Conservation (phyloP, 2,888 invertebrate species). For the Calameuta idolon region DNA sequence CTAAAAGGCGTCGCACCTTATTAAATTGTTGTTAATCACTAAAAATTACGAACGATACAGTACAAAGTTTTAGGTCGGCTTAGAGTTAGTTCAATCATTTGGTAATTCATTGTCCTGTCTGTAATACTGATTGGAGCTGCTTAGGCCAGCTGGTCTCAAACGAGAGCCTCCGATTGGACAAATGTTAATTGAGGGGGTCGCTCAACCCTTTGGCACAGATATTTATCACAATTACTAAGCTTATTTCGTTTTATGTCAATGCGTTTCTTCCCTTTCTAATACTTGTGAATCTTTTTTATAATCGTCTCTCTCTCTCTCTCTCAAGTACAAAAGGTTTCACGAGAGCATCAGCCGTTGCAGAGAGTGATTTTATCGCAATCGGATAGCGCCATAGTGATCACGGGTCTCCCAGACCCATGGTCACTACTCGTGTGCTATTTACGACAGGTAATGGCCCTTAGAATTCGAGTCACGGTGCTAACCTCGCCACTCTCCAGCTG, state of each 20-base stretch:
- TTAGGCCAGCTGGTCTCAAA: neutral
- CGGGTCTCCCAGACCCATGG: constrained; percentile 51
- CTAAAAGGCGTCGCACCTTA: neutral
- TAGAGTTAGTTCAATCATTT: neutral
- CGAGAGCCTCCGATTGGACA: neutral
- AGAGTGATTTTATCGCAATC: constrained; percentile 47
- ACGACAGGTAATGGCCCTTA: constrained; percentile 58
- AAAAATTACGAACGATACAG: neutral
- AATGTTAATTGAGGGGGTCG: neutral
- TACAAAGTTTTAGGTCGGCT: neutral
- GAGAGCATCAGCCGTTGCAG: neutral
- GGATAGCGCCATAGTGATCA: constrained; percentile 57
- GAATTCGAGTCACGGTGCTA: constrained; percentile 70
- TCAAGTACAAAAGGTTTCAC: neutral
- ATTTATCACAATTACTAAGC: neutral
- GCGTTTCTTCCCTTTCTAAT: neutral
- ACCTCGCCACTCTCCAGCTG: constrained; percentile 83
- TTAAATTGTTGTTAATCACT: neutral
- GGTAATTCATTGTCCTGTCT: neutral
- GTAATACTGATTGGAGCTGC: neutral
- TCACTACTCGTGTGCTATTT: constrained; percentile 59
- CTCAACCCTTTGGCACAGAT: neutral
- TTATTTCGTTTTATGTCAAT: neutral
- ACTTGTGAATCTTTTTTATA: neutral
- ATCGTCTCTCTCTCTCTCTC: neutral